Evolutionary conservation across 2,888 invertebrate genomes (phyloP), one percentile per base, ranked within the genome.

Genomic region (Melinaea marsaeus): DNA sequence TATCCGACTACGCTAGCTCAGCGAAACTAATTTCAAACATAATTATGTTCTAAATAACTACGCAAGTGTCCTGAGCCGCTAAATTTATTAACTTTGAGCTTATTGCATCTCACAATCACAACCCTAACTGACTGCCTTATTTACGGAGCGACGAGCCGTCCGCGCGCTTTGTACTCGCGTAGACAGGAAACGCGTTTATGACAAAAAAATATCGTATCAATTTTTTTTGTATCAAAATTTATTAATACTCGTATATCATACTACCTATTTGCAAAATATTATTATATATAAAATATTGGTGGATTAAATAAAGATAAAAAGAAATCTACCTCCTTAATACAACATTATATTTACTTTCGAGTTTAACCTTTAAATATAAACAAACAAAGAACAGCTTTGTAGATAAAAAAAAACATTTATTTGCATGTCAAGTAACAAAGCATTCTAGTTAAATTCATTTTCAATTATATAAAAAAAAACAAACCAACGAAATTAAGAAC

Each of bases 71-170:
- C 64, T 61, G 63, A 58, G 59, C 63, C 64, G 64, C 64, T 71
- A 71, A 71, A 73, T 70, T 65, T 66, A 72, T 74, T 75, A 73
- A 71, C 65, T 65, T 73, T 68, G 80, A 71, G 81, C 85, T 85
- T 79, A 86, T 86, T 76, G 74, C 76, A 72, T 63, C 78, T 76
- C 77, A 83, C 79, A 84, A 85, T 89, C 88, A 85, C 84, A 82
- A 81, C 75, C 79, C 83, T 88, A 87, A 89, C 86, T 86, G 86
- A 83, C 86, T 85, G 79, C 85, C 88, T 89, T 86, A 90, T 90
- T 89, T 89, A 77, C 87, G 79, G 63, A 67, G 65, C 61, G 85
- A 87, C 84, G 76, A 81, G 77, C 73, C 75, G 66, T 22, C 60
- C 58, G 61, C 42, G 61, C 61, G 65, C 70, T 60, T 59, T 61